A percentile compares a stretch with the other conserved stretches of the same genome.
phyloP scores from a whole-genome alignment of 2,113 vertebrate genomes.

The Siphamia tubifer region DNA sequence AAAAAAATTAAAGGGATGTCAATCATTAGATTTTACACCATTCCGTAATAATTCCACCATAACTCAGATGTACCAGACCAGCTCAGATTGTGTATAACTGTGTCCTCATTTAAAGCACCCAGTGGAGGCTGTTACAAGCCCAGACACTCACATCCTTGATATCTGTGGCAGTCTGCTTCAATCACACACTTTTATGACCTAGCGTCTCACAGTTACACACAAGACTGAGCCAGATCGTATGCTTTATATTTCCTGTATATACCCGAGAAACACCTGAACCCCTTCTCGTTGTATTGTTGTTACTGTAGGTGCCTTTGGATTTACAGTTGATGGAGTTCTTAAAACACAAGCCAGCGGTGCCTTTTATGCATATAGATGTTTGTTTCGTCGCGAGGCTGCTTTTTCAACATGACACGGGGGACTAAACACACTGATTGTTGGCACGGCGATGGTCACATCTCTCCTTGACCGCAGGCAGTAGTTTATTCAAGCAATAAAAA shows the following conservation, averaged over 20 bases:
- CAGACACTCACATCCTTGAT: conserved; percentile 51
- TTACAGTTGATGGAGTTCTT: conserved; percentile 63
- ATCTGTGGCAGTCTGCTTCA: conserved; percentile 47
- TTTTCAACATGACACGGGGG: conserved; percentile 29
- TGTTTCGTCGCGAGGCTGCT: conserved; percentile 20
- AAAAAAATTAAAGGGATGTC: too few relatives aligned
- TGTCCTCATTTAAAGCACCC: conserved; percentile 38
- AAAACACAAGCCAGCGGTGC: conserved; percentile 36
- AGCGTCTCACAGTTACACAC: conserved; percentile 28
- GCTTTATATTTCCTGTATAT: conserved; percentile 48
- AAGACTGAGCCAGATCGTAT: conserved; percentile 51
- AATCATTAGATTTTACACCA: too few relatives aligned
- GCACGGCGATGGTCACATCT: conserved; percentile 17
- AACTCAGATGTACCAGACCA: too few relatives aligned
- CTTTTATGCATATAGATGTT: conserved; percentile 46
- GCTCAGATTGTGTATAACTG: conserved; percentile 20
- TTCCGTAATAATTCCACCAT: too few relatives aligned
- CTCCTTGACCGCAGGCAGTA: conserved; percentile 23
- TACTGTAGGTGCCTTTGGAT: conserved; percentile 44
- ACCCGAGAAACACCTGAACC: conserved; percentile 41
- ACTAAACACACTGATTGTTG: conserved; percentile 29
- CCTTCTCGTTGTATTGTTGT: conserved; percentile 5
- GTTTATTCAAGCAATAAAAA: conserved; percentile 63
- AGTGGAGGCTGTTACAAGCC: conserved; percentile 35
- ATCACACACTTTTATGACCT: conserved; percentile 69